Conservation (phyloP, 2,888 invertebrate genomes). For the Peribatodes rhomboidaria region DNA sequence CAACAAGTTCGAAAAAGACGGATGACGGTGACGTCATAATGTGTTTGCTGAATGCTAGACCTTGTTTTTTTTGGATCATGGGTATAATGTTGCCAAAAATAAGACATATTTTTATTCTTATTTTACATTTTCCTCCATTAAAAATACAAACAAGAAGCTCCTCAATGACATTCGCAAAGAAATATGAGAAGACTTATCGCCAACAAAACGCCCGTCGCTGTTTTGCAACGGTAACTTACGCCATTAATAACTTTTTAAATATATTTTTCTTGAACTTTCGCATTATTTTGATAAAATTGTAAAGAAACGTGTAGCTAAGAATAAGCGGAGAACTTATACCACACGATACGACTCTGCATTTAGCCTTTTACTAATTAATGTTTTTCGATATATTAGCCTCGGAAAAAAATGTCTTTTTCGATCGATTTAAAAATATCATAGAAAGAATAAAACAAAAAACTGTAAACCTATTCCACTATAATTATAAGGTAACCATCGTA, state of each 20-base stretch:
- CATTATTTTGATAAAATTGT: slow-evolving; percentile 23
- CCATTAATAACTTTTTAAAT: slow-evolving; percentile 40
- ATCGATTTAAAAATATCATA: no score
- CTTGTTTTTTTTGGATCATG: no score
- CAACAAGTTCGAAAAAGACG: no score
- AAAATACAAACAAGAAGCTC: slow-evolving; percentile 33
- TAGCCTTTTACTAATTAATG: no score
- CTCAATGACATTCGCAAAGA: slow-evolving; percentile 34
- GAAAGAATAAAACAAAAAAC: no score
- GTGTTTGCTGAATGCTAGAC: no score
- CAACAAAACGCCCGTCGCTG: slow-evolving; percentile 36
- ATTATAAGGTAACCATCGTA: no score
- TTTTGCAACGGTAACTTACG: slow-evolving; percentile 32
- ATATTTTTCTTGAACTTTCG: slow-evolving; percentile 28
- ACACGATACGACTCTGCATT: background rate
- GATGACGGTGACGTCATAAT: no score
- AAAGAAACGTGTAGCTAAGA: slow-evolving; percentile 14
- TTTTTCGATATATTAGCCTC: no score
- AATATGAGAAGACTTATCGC: slow-evolving; percentile 38
- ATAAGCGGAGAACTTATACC: background rate
- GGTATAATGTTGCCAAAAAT: background rate
- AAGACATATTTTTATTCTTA: slow-evolving; percentile 1
- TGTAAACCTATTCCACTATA: no score
- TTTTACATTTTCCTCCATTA: slow-evolving; percentile 25
- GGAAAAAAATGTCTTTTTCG: no score